These are phyloP conservation scores for Enteromius treurensis DNA, from an alignment of 2,797 vertebrate species.

Conservation along the genomic window DNA sequence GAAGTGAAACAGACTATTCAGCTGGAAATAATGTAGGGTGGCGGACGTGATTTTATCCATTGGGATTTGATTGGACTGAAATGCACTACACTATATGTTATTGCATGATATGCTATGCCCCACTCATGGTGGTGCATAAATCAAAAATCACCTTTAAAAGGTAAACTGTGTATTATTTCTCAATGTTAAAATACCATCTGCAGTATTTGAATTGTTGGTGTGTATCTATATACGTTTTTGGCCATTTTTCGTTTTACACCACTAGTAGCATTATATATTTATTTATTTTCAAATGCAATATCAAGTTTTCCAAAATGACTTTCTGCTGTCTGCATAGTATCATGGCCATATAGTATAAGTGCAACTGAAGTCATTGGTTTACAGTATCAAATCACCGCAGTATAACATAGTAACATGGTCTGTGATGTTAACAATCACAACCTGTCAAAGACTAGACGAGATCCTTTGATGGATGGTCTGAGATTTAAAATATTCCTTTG, in stretches of 20 bases:
- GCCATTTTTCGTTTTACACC: neutral
- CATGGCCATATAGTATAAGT: neutral
- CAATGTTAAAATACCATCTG: neutral
- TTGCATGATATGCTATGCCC: neutral
- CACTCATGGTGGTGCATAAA: neutral
- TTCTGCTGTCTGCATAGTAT: neutral
- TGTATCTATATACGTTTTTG: neutral
- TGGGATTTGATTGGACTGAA: conserved; percentile 31
- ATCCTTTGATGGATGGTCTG: conserved; percentile 8
- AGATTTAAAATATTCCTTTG: conserved; percentile 30
- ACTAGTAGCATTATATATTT: neutral
- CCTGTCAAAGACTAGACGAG: conserved; percentile 3
- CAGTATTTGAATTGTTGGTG: neutral
- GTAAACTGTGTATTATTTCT: neutral
- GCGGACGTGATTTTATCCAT: conserved; percentile 14
- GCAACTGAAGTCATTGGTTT: neutral
- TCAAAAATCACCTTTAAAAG: neutral
- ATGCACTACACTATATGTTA: neutral
- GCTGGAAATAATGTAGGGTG: conserved; percentile 9
- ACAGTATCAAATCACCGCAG: neutral
- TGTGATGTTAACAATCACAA: neutral
- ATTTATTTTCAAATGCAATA: neutral
- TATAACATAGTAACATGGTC: neutral
- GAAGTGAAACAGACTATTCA: conserved; percentile 35
- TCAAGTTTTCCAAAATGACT: neutral